Conservation (phyloP, 2,797 vertebrate genomes). For the Amphiprion clarkii region DNA sequence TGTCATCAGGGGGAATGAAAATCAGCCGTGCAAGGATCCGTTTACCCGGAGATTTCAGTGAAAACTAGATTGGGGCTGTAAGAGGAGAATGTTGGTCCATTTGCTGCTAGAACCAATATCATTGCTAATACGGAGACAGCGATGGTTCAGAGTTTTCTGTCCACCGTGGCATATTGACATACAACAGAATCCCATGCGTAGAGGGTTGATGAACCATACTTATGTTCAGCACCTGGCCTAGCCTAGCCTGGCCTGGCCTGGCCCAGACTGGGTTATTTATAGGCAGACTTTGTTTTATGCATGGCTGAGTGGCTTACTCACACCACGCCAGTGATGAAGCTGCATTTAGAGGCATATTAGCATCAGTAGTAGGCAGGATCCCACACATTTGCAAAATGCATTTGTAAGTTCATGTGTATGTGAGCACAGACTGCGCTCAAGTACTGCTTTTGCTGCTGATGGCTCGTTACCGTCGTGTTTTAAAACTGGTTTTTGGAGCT, state of each 20-base stretch:
- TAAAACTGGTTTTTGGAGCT: not conserved
- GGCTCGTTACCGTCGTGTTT: not conserved
- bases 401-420: not conserved
- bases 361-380: conserved; percentile 1
- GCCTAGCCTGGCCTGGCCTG: conserved; percentile 30
- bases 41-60: conserved; percentile 51
- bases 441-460: not conserved
- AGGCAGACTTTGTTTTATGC: conserved; percentile 69
- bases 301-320: conserved; percentile 66
- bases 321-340: conserved; percentile 41
- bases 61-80: conserved; percentile 62
- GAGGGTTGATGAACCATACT: conserved; percentile 39
- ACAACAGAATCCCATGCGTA: conserved; percentile 10
- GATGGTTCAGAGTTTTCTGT: conserved; percentile 40
- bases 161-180: conserved; percentile 60
- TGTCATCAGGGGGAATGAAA: conserved; percentile 49
- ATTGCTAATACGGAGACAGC: conserved; percentile 26
- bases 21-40: conserved; percentile 42
- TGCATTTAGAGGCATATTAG: conserved; percentile 42
- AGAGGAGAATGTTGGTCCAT: conserved; percentile 53
- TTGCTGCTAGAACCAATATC: conserved; percentile 41
- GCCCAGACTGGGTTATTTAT: conserved; percentile 72
- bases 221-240: conserved; percentile 30
- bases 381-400: not conserved
- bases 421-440: not conserved